phyloP scores from a whole-genome alignment of 2,113 vertebrate species.

The Synodontis membranacea region DNA sequence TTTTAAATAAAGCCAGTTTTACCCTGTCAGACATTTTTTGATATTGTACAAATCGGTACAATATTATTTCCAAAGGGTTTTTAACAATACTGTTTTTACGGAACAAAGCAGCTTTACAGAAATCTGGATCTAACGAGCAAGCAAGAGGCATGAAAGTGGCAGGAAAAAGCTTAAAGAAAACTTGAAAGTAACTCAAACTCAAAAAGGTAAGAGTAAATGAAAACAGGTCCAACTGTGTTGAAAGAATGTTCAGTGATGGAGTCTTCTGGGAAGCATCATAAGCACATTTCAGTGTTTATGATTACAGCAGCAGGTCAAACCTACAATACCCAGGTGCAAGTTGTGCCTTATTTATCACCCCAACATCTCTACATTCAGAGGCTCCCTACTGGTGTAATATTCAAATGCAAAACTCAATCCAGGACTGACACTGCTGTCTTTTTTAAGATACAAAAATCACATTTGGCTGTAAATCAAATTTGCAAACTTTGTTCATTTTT shows the following conservation, averaged over 20 bases:
- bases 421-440: too few relatives aligned
- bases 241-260: neutral
- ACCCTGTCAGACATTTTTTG: too few relatives aligned
- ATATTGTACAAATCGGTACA: too few relatives aligned
- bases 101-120: neutral
- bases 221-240: too few relatives aligned
- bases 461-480: neutral
- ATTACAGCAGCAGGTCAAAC: neutral
- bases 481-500: neutral
- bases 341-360: neutral
- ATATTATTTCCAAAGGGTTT: too few relatives aligned
- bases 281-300: neutral
- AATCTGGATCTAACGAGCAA: neutral
- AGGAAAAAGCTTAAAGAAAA: neutral
- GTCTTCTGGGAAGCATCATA: neutral
- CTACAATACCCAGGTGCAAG: neutral
- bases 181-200: neutral
- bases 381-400: too few relatives aligned
- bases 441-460: too few relatives aligned
- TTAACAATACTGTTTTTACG: too few relatives aligned
- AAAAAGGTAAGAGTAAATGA: too few relatives aligned
- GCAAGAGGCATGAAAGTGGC: neutral
- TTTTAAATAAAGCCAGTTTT: too few relatives aligned
- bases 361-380: neutral
- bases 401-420: too few relatives aligned